Evolutionary conservation across 2,888 invertebrate species (phyloP).

Genomic region (Cataglyphis cursor): DNA sequence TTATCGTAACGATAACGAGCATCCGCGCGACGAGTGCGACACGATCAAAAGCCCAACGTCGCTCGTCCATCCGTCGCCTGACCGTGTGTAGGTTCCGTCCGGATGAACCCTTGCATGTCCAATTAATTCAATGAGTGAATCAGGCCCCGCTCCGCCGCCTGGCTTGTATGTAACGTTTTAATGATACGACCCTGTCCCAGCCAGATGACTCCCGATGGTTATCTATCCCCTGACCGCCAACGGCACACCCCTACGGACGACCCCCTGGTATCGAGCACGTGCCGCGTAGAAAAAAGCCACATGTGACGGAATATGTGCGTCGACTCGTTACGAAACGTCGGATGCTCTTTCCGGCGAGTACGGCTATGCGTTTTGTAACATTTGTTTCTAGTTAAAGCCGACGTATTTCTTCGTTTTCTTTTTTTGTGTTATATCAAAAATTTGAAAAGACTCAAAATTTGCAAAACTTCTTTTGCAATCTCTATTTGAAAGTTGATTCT

Average conservation of each 20-base stretch:
- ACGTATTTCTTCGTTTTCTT: neutral
- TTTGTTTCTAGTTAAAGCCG: conserved; percentile 6
- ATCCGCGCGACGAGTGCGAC: conserved; percentile 44
- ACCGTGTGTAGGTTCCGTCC: conserved; percentile 59
- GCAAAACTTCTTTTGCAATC: neutral
- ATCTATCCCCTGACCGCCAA: conserved; percentile 86
- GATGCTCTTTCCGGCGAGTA: conserved; percentile 51
- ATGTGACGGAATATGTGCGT: conserved; percentile 76
- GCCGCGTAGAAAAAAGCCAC: conserved; percentile 74
- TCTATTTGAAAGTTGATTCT: conserved; percentile 7
- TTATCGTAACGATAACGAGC: conserved; percentile 54
- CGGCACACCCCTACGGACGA: conserved; percentile 79
- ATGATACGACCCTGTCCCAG: conserved; percentile 79
- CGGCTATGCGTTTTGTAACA: conserved; percentile 12
- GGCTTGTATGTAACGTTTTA: conserved; percentile 80
- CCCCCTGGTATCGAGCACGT: conserved; percentile 79
- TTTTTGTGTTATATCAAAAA: neutral
- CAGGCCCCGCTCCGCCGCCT: conserved; percentile 75
- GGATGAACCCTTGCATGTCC: conserved; percentile 77
- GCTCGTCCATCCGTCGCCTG: conserved; percentile 50
- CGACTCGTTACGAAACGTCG: conserved; percentile 66
- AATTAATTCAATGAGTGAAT: conserved; percentile 85
- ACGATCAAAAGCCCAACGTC: conserved; percentile 46
- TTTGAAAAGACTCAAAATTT: neutral
- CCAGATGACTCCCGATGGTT: conserved; percentile 86